These are phyloP conservation scores for Archaeoteleia sp. DNA, from an alignment of 2,888 invertebrate genomes.

Conservation along the genomic window DNA sequence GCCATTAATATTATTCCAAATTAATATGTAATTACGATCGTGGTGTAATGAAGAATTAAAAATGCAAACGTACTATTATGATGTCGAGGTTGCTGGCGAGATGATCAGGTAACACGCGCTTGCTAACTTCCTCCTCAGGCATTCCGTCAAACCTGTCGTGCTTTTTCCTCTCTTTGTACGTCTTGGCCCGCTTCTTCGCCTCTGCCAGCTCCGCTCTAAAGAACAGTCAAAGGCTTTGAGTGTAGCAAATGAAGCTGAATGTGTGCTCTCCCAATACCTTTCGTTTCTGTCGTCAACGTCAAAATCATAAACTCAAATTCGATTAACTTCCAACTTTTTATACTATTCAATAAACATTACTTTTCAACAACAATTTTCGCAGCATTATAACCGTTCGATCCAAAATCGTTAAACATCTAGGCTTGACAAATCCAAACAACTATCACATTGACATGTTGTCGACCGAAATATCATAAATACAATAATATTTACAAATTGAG, in stretches of 20 bases:
- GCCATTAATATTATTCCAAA: conserved; percentile 2
- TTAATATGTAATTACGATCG: conserved; percentile 17
- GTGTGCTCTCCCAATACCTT: conserved; percentile 33
- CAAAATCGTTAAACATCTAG: too few species aligned
- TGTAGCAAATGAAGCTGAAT: conserved; percentile 47
- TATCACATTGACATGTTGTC: too few species aligned
- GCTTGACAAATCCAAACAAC: too few species aligned
- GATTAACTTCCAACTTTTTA: conserved; percentile 36
- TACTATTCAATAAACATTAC: too few species aligned
- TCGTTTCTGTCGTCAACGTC: conserved; percentile 37
- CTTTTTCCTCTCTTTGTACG: conserved; percentile 89
- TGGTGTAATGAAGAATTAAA: conserved; percentile 26
- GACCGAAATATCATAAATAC: too few species aligned
- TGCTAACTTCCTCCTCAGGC: conserved; percentile 96
- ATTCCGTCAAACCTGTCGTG: conserved; percentile 97
- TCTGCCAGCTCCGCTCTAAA: conserved; percentile 74
- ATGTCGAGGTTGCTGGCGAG: conserved; percentile 95
- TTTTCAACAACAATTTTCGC: too few species aligned
- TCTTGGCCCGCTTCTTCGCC: conserved; percentile 74
- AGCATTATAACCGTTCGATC: too few species aligned
- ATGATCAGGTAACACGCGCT: conserved; percentile 95
- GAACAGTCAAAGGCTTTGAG: conserved; percentile 50
- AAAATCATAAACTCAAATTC: conserved; percentile 40
- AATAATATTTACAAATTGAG: too few species aligned
- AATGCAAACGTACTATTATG: conserved; percentile 91